A percentile compares a stretch with the other conserved stretches of the same genome.
Evolutionary conservation across 2,797 vertebrate species (phyloP).

Genomic region (Fundulus diaphanus): DNA sequence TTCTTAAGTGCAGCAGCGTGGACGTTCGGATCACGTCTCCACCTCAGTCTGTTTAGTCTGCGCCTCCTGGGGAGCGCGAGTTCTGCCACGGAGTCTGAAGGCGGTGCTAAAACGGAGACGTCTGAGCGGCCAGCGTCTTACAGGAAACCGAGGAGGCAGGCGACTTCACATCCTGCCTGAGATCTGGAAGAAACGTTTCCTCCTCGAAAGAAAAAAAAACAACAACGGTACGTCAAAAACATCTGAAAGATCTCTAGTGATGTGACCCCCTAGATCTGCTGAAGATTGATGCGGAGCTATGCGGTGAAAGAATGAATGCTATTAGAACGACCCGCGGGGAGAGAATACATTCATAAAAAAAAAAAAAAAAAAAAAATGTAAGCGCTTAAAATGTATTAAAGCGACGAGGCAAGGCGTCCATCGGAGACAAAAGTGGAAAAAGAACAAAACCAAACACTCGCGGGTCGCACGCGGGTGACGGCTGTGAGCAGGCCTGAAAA

Average conservation of each 20-base stretch:
- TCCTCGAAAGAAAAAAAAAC: no score
- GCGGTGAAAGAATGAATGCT: conserved; percentile 9
- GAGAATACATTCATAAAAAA: conserved; percentile 62
- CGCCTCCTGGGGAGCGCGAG: conserved; percentile 37
- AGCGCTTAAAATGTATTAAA: conserved; percentile 54
- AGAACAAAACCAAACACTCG: conserved; percentile 27
- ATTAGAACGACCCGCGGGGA: conserved; percentile 43
- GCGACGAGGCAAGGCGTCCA: conserved; percentile 39
- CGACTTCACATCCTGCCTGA: conserved; percentile 78
- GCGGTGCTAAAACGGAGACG: conserved; percentile 28
- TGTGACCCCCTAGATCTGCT: background rate
- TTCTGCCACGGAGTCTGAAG: conserved; percentile 45
- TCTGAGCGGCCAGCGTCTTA: conserved; percentile 70
- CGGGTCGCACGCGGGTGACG: conserved; percentile 42
- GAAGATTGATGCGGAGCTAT: background rate
- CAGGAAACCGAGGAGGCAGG: conserved; percentile 76
- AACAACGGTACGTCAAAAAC: background rate
- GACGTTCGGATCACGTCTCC: conserved; percentile 44
- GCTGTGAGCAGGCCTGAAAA: conserved; percentile 60
- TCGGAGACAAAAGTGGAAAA: conserved; percentile 29
- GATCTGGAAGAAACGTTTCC: conserved; percentile 72
- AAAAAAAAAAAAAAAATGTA: conserved; percentile 49
- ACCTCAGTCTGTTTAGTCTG: conserved; percentile 21
- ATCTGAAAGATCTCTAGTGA: conserved; percentile 35
- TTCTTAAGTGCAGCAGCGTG: conserved; percentile 10